Percentiles rank a stretch among this genome's conserved stretches.
Conservation (phyloP, 1,140 invertebrate species). For the Drosophila paulistorum region DNA sequence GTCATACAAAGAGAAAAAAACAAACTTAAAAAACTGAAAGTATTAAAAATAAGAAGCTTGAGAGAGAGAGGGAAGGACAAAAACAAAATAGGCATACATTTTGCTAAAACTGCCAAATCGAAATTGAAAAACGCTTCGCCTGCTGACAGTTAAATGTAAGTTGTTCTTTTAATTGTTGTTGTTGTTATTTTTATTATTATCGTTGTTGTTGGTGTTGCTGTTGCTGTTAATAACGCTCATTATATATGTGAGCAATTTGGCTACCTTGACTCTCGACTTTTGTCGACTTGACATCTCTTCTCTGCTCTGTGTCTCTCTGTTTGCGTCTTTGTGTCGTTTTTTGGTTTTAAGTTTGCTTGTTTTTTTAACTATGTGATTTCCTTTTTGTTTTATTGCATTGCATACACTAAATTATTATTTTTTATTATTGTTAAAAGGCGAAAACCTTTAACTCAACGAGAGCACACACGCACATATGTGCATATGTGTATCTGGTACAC, state of each 20-base stretch:
- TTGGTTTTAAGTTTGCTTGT: constrained; percentile 20
- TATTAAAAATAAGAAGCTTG: background rate
- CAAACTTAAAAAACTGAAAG: constrained; percentile 8
- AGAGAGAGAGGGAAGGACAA: background rate
- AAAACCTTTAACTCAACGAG: constrained; percentile 3
- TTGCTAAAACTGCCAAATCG: constrained; percentile 49
- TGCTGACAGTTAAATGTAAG: constrained; percentile 66
- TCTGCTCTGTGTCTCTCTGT: background rate
- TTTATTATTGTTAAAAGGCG: constrained; percentile 46
- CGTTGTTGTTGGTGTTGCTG: constrained; percentile 23
- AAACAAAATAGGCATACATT: constrained; percentile 39
- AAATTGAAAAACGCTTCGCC: constrained; percentile 45
- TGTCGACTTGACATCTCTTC: constrained; percentile 75
- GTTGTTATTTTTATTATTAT: constrained; percentile 38
- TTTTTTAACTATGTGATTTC: constrained; percentile 56
- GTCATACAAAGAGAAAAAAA: constrained; percentile 14
- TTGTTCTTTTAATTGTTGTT: constrained; percentile 33
- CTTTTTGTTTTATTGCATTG: constrained; percentile 62
- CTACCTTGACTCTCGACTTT: constrained; percentile 79
- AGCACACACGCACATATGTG: background rate
- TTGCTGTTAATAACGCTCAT: constrained; percentile 51
- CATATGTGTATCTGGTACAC: no score
- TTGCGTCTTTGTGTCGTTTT: no score
- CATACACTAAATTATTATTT: constrained; percentile 69
- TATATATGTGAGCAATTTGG: constrained; percentile 37